Conservation (phyloP, 2,797 vertebrate genomes). For the Somateria mollissima region DNA sequence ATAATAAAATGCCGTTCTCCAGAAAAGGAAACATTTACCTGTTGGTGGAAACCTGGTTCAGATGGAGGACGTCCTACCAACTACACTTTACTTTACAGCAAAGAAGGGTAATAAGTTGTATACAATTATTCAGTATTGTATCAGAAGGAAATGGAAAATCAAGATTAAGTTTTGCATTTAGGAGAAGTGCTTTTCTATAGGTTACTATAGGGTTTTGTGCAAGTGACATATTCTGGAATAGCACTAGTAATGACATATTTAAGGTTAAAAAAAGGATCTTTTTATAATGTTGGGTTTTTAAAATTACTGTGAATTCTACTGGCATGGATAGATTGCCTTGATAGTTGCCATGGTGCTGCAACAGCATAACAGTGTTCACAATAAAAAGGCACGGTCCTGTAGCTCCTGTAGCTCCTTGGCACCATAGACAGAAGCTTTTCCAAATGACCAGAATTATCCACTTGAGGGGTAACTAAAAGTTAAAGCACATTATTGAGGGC, state of each 20-base stretch:
- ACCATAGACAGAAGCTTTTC: neutral
- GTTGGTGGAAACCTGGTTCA: conserved; percentile 91
- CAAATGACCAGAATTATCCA: neutral
- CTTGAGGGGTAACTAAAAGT: neutral
- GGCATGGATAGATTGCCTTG: neutral
- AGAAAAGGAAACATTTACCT: conserved; percentile 96
- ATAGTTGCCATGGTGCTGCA: neutral
- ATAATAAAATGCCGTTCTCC: conserved; percentile 89
- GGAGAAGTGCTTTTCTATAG: neutral
- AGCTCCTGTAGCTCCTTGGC: neutral
- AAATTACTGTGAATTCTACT: neutral
- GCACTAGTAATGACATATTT: neutral
- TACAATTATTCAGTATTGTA: neutral
- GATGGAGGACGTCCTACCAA: conserved; percentile 86
- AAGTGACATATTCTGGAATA: neutral
- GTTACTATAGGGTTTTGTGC: neutral
- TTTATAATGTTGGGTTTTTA: neutral
- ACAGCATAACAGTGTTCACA: neutral
- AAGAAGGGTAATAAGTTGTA: conserved; percentile 84
- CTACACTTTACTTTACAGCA: conserved; percentile 87
- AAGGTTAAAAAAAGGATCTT: neutral
- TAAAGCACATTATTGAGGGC: too few species aligned
- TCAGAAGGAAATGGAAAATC: neutral
- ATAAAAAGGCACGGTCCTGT: neutral
- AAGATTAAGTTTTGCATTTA: neutral